Conservation (phyloP, 2,797 vertebrate genomes). For the Ficedula albicollis region DNA sequence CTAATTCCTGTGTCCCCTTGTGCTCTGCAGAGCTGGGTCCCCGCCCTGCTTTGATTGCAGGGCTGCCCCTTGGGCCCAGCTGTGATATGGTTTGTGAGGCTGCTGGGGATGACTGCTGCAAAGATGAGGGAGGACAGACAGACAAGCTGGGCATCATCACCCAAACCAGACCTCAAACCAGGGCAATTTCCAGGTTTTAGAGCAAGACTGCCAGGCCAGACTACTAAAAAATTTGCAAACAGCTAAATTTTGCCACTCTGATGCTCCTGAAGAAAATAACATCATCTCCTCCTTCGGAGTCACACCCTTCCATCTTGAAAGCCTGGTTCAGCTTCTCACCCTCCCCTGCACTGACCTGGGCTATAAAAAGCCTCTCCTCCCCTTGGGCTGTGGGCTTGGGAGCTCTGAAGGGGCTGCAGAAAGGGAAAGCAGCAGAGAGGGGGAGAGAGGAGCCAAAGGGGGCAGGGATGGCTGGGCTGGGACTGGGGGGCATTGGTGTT, state of each 20-base stretch:
- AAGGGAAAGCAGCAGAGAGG: not conserved
- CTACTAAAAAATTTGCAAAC: not conserved
- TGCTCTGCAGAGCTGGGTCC: not conserved
- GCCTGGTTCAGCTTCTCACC: not conserved
- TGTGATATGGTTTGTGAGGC: not conserved
- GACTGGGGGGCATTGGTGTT: accelerated
- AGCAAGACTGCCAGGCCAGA: not conserved
- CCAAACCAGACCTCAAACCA: not conserved
- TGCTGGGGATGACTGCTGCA: not conserved
- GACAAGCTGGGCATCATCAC: not conserved
- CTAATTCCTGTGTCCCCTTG: not conserved
- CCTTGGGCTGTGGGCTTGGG: not conserved
- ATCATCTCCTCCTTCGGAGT: not conserved
- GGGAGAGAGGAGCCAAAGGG: not conserved
- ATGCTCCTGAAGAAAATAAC: not conserved
- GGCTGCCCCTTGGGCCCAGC: not conserved
- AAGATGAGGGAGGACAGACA: not conserved
- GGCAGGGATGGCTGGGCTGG: not conserved
- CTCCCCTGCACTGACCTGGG: not conserved
- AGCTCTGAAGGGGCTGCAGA: not conserved
- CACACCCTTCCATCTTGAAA: not conserved
- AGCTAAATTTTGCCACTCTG: not conserved
- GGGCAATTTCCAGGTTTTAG: not conserved
- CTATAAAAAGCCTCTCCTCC: not conserved
- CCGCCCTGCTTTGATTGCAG: not conserved